Evolutionary conservation across 2,888 invertebrate genomes (phyloP), one percentile per base, ranked within the genome.

Genomic region (Pammene aurita): DNA sequence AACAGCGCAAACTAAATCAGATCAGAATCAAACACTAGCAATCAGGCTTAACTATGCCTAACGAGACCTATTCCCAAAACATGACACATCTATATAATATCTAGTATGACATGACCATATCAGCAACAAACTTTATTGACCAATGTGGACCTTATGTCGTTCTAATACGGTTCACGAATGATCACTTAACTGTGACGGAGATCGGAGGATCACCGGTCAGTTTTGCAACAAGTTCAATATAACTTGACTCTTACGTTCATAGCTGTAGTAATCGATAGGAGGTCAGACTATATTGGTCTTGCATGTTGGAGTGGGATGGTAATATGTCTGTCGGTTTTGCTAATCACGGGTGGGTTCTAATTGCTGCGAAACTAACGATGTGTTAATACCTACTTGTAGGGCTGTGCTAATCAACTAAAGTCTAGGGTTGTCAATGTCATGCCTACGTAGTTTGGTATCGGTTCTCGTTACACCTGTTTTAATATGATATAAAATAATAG

Each of bases 291-390:
- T 5, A n/a, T 34, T n/a, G 34, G 52, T 26, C 7, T 34, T 64
- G 56, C 58, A 66, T 78, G 88, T 77, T 77, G 71, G 78, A 88
- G 67, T 44, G 80, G 76, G 83, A 84, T 76, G 68, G 77, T 34
- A 74, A 72, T 72, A 73, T 66, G 71, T 83, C 71, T 72, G 74
- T 77, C 76, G 77, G 81, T 78, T 76, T 86, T 86, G 87, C 86
- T 91, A 91, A 91, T 91, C 89, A 83, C 88, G 81, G 86, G 84
- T 82, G 86, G 70, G 86, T 80, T 86, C 88, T 90, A 90, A 91
- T 91, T 91, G 89, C 87, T 86, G 89, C 85, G 88, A 89, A 85
- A 87, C 86, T 87, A 84, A 86, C 84, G 84, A 86, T 83, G 84
- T 84, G 86, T 85, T 87, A 86, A 88, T 89, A 88, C 85, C 85